Conservation (phyloP, 2,797 vertebrate species). For the Acipenser oxyrinchus region DNA sequence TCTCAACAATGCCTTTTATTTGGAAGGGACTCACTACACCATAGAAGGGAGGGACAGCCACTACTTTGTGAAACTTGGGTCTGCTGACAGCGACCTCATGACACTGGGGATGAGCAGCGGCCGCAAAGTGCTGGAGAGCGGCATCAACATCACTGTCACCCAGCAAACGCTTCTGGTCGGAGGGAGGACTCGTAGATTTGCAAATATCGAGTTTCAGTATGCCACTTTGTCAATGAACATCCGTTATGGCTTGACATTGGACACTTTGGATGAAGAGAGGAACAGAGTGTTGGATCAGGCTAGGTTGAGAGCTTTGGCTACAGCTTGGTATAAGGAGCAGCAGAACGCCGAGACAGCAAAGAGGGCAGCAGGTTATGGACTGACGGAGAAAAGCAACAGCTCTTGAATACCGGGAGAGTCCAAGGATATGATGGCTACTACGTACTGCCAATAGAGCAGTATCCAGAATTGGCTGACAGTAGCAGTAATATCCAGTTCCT, state of each 20-base stretch:
- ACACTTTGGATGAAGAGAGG: constrained; percentile 89
- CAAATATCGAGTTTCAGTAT: constrained; percentile 84
- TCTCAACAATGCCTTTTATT: constrained; percentile 86
- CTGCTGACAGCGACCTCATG: constrained; percentile 82
- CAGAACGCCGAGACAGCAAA: constrained; percentile 85
- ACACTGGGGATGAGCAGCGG: constrained; percentile 85
- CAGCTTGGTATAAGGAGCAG: constrained; percentile 91
- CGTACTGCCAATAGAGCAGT: constrained; percentile 95
- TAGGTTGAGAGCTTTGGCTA: constrained; percentile 80
- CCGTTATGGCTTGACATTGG: constrained; percentile 79
- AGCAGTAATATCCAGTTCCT: constrained; percentile 99
- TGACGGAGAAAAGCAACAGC: constrained; percentile 94
- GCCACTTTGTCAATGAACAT: constrained; percentile 80
- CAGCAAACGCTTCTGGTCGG: constrained; percentile 71
- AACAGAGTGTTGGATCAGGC: constrained; percentile 87
- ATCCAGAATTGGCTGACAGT: constrained; percentile 97
- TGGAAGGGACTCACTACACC: constrained; percentile 92
- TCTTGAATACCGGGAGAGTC: constrained; percentile 83
- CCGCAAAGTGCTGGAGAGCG: constrained; percentile 83
- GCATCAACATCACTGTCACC: constrained; percentile 81
- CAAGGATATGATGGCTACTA: constrained; percentile 98
- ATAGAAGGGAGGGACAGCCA: constrained; percentile 89
- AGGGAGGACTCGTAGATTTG: constrained; percentile 89
- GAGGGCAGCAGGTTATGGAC: constrained; percentile 95
- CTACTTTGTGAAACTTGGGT: constrained; percentile 94